A percentile compares a stretch with the other conserved stretches of the same genome.
Conservation (phyloP, 2,888 invertebrate species). For the Plagodis dolabraria region DNA sequence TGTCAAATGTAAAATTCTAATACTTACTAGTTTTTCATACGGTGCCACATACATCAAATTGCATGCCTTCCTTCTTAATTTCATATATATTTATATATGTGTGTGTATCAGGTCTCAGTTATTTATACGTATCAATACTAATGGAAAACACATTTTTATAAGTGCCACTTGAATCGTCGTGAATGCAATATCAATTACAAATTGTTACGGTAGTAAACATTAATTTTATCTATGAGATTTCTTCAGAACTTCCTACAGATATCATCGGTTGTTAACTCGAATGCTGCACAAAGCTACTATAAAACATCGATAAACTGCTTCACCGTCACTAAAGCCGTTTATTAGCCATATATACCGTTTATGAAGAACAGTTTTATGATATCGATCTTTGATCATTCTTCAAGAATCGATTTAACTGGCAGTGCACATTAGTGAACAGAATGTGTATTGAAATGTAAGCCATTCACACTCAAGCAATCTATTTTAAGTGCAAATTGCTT, state of each 20-base stretch:
- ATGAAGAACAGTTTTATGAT: conserved; percentile 16
- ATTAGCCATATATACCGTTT: conserved; percentile 14
- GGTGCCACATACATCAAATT: too few relatives aligned
- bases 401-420: not conserved
- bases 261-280: conserved; percentile 3
- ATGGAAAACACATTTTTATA: too few relatives aligned
- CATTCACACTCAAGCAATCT: not conserved
- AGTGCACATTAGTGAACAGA: not conserved
- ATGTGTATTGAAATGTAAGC: not conserved
- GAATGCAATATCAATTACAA: not conserved
- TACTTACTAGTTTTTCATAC: too few relatives aligned
- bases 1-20: too few relatives aligned
- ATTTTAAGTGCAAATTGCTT: too few relatives aligned
- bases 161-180: too few relatives aligned
- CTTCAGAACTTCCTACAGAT: conserved; percentile 4
- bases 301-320: conserved; percentile 15
- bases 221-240: conserved; percentile 2
- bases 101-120: not conserved
- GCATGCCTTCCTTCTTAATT: too few relatives aligned
- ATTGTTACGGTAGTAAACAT: not conserved
- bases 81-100: too few relatives aligned
- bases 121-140: conserved; percentile 11
- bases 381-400: conserved; percentile 7
- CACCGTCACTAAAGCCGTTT: conserved; percentile 12
- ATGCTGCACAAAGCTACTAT: conserved; percentile 1